Conservation (phyloP, 2,113 vertebrate genomes). For the Coryphaenoides rupestris region DNA sequence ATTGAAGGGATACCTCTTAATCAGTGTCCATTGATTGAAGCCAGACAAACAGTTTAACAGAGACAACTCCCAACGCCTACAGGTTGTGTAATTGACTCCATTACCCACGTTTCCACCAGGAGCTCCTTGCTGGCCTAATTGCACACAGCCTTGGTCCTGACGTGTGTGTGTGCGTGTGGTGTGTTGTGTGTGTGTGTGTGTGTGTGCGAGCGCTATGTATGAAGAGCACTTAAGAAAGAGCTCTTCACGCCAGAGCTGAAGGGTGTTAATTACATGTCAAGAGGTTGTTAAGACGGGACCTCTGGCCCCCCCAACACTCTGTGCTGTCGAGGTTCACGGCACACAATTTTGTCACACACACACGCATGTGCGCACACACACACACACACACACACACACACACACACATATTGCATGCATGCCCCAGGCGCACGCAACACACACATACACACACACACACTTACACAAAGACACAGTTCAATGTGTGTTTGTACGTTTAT, state of each 20-base stretch:
- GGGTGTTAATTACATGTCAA: slow-evolving; percentile 66
- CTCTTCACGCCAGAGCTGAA: slow-evolving; percentile 42
- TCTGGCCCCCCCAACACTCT: slow-evolving; percentile 29
- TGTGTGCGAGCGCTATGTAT: slow-evolving; percentile 1
- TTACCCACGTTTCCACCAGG: slow-evolving; percentile 15
- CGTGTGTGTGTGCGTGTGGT: too few relatives aligned
- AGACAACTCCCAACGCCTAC: too few relatives aligned
- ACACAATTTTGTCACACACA: slow-evolving; percentile 5
- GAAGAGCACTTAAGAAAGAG: slow-evolving; percentile 52
- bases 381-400: slow-evolving; percentile 2
- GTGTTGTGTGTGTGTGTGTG: too few relatives aligned
- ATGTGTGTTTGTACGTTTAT: too few relatives aligned
- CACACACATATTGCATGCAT: slow-evolving; percentile 4
- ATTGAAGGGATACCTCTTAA: too few relatives aligned
- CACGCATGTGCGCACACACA: slow-evolving; percentile 12
- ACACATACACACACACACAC: slow-evolving; percentile 13
- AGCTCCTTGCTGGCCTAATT: slow-evolving; percentile 23
- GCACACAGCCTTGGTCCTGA: slow-evolving; percentile 14
- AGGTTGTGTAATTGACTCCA: slow-evolving; percentile 14
- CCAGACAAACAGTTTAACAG: too few relatives aligned
- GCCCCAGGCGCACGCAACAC: slow-evolving; percentile 2
- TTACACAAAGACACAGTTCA: not conserved
- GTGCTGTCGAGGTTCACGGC: too few relatives aligned
- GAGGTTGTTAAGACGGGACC: slow-evolving; percentile 60
- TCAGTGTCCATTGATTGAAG: too few relatives aligned